Evolutionary conservation across 2,797 vertebrate genomes (phyloP), one percentile per base, ranked within the genome.

Genomic region (Onychomys arenicola): DNA sequence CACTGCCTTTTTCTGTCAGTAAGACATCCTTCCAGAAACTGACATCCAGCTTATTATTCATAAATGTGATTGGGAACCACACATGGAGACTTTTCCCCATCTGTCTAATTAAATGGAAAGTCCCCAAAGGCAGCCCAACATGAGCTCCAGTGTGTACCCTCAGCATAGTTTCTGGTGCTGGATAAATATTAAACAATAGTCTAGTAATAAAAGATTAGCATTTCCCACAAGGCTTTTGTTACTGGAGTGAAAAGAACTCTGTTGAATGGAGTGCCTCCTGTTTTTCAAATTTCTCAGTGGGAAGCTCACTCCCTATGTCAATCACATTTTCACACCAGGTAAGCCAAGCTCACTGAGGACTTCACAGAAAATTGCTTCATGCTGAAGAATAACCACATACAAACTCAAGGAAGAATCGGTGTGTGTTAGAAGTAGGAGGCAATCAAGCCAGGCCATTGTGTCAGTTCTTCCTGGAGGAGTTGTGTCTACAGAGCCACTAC

Each of bases 101-200:
- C 97, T 96, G 92, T 96, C 96, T 97, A 97, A 98, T 97, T 98
- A 98, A 98, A 95, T 95, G 86, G 67, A 76, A 93, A 95, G 86
- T 96, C 91, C 95, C 96, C 34, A 95, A 89, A 97, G 96, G n/a
- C 95, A 97, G 97, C 92, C 10, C 86, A 96, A 87, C 61, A 11
- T 76, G 94, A 77, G 80, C 65, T 91, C 37, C 55, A 73, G 69
- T 55, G 87, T 93, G 61, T 77, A 89, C 96, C 95, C 89, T 95
- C 25, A 0, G 93, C 86, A 52, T 61, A 80, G 71, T 46, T 97
- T 96, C 90, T 90, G 89, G 73, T 96, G 85, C 95, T 94, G 92
- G 94, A 96, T 98, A 96, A 98, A 97, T 95, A 97, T 96, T 96
- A 96, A 97, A 92, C 93, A 97, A 96, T 95, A 65, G 93, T 84